Evolutionary conservation across 2,888 invertebrate species (phyloP).

Genomic region (Panopea generosa): DNA sequence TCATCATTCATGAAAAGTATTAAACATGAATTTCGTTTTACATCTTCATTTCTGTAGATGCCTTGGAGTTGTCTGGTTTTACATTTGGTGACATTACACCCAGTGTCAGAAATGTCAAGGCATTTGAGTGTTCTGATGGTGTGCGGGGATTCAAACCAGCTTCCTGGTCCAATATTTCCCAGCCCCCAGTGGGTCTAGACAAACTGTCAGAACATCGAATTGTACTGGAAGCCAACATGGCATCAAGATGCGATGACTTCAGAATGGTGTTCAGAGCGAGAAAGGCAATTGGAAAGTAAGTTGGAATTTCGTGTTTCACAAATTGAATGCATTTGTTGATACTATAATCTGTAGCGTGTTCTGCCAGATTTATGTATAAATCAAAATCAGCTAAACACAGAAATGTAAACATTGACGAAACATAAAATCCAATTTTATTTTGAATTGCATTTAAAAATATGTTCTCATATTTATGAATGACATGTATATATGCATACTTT

Average conservation of each 20-base stretch:
- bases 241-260: slow-evolving; percentile 86
- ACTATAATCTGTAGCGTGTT: too few species aligned
- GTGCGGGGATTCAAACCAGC: slow-evolving; percentile 78
- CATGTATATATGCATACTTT: too few species aligned
- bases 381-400: too few species aligned
- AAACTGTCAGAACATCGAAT: slow-evolving; percentile 84
- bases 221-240: slow-evolving; percentile 86
- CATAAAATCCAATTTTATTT: too few species aligned
- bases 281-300: slow-evolving; percentile 75
- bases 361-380: too few species aligned
- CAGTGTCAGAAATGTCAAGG: slow-evolving; percentile 82
- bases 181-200: slow-evolving; percentile 82
- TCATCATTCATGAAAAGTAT: too few species aligned
- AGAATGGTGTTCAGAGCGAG: slow-evolving; percentile 86
- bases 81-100: slow-evolving; percentile 86
- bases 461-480: too few species aligned
- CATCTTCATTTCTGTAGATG: too few species aligned
- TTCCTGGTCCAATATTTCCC: slow-evolving; percentile 78
- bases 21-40: too few species aligned
- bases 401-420: too few species aligned
- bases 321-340: too few species aligned
- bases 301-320: not conserved
- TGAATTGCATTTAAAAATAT: too few species aligned
- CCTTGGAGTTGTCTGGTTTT: slow-evolving; percentile 86
- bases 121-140: slow-evolving; percentile 85